These are phyloP conservation scores for Cantharis lateralis DNA, from an alignment of 2,888 invertebrate genomes.

Conservation along the genomic window DNA sequence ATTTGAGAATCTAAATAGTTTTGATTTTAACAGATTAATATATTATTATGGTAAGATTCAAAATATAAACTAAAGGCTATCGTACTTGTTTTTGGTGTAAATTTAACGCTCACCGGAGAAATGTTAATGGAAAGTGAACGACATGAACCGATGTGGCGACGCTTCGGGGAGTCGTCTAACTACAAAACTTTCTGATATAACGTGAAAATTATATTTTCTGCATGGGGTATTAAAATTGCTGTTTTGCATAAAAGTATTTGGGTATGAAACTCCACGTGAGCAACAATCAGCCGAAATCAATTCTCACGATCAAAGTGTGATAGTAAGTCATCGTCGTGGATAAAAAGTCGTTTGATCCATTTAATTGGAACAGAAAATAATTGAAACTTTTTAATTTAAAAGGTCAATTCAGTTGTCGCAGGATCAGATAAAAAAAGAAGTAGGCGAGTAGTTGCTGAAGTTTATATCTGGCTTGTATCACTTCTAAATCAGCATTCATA, in stretches of 20 bases:
- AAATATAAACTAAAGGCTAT: too few relatives aligned
- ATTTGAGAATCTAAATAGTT: too few relatives aligned
- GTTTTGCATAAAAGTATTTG: not conserved
- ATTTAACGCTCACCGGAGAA: too few relatives aligned
- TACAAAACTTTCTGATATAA: too few relatives aligned
- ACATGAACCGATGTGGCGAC: too few relatives aligned
- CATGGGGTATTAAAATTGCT: not conserved
- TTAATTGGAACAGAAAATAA: not conserved
- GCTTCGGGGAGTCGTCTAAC: too few relatives aligned
- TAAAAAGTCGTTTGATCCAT: not conserved
- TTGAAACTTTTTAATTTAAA: not conserved
- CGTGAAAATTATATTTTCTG: not conserved
- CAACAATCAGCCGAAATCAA: not conserved
- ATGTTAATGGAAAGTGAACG: too few relatives aligned
- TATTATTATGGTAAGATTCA: too few relatives aligned
- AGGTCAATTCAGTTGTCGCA: not conserved
- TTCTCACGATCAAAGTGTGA: not conserved
- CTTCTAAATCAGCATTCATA: slow-evolving; percentile 24
- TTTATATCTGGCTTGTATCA: slow-evolving; percentile 25
- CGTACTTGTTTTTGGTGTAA: too few relatives aligned
- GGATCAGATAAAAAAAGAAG: slow-evolving; percentile 21
- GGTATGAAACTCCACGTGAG: not conserved
- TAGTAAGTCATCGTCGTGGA: not conserved
- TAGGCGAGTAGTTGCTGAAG: slow-evolving; percentile 6
- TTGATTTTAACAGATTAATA: too few relatives aligned